phyloP scores from a whole-genome alignment of 2,113 vertebrate species.

The Hyperoodon ampullatus region DNA sequence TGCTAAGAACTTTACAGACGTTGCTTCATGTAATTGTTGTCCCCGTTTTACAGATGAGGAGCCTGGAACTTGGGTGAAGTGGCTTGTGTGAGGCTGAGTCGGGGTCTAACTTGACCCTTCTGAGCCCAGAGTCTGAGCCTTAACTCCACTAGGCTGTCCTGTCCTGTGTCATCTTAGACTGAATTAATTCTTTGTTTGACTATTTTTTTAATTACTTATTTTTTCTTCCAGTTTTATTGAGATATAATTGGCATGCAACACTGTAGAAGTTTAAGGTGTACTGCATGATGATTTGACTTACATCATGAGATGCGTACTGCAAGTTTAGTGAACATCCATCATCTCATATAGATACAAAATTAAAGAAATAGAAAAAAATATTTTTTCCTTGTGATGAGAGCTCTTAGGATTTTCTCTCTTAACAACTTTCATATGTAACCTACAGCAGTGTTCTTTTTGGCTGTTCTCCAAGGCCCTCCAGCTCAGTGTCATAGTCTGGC shows the following conservation, averaged over 20 bases:
- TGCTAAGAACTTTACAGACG: neutral
- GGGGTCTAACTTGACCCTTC: neutral
- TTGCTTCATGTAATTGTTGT: neutral
- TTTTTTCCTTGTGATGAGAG: neutral
- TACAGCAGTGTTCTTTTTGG: neutral
- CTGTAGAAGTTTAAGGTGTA: neutral
- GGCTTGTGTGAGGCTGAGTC: neutral
- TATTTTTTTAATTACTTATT: neutral
- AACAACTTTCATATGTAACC: neutral
- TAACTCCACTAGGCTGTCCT: neutral
- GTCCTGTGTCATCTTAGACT: neutral
- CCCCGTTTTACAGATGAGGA: neutral
- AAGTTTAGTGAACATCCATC: neutral
- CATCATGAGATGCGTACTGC: neutral
- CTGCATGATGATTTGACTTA: neutral
- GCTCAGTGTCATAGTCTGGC: neutral
- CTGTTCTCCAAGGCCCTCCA: neutral
- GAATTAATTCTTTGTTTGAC: neutral
- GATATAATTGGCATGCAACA: neutral
- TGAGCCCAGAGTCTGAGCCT: neutral
- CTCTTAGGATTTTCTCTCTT: neutral
- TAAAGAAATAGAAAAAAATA: neutral
- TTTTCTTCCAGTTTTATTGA: neutral
- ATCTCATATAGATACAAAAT: neutral
- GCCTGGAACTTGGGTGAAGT: no score